A percentile compares a stretch with the other conserved stretches of the same genome.
Evolutionary conservation across 1,140 invertebrate genomes (phyloP).

Genomic region (Meloidogyne floridensis): DNA sequence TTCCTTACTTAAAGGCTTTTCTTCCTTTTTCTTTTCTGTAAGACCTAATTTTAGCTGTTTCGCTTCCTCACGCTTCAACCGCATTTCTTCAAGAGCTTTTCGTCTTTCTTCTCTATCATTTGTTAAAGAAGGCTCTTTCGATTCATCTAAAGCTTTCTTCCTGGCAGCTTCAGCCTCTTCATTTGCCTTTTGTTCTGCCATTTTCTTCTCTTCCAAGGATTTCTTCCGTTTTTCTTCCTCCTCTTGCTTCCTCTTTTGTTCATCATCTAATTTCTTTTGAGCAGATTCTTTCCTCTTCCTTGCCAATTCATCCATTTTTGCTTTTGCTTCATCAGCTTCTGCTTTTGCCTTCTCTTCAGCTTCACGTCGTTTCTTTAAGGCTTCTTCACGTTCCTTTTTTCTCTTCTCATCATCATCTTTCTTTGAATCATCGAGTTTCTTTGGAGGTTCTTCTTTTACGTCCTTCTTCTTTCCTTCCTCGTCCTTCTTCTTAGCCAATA

Average conservation of each 20-base stretch:
- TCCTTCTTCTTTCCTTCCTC: background rate
- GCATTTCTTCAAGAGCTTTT: background rate
- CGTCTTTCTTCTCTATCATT: background rate
- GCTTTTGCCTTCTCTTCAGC: too few relatives aligned
- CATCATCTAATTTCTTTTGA: too few relatives aligned
- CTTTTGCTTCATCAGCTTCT: too few relatives aligned
- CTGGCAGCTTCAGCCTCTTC: background rate
- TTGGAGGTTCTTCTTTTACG: background rate
- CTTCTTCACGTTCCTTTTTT: too few relatives aligned
- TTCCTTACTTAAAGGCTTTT: constrained; percentile 18
- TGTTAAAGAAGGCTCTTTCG: background rate
- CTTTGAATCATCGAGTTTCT: background rate
- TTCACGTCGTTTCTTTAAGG: too few relatives aligned
- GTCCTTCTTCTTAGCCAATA: background rate
- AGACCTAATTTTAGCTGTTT: constrained; percentile 19
- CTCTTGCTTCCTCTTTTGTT: too few relatives aligned
- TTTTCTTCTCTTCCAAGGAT: background rate
- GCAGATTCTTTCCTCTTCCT: too few relatives aligned
- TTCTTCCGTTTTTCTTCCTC: too few relatives aligned
- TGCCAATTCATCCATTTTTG: too few relatives aligned
- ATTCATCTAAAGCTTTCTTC: background rate
- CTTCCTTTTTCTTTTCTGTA: constrained; percentile 21
- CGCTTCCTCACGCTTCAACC: background rate
- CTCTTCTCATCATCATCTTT: too few relatives aligned
- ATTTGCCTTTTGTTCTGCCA: background rate